Conservation (phyloP, 2,888 invertebrate genomes). For the Troides aeacus region DNA sequence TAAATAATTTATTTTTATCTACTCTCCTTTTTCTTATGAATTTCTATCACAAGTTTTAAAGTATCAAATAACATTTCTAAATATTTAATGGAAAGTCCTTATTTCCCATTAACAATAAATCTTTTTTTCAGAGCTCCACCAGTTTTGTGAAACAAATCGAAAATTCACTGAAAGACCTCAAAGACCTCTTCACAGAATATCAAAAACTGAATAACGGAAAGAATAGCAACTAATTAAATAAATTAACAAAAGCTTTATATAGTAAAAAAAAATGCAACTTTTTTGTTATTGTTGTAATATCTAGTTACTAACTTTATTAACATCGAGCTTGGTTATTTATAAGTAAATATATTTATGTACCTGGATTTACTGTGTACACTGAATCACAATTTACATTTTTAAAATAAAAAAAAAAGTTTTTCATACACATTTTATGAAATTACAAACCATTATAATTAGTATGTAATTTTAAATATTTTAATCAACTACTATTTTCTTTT, state of each 20-base stretch:
- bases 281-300: constrained; percentile 45
- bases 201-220: constrained; percentile 66
- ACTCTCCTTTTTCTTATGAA: not conserved
- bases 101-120: not conserved
- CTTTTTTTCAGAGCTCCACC: constrained; percentile 85
- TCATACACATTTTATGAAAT: constrained; percentile 9
- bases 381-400: constrained; percentile 19
- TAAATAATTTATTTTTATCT: not conserved
- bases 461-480: not conserved
- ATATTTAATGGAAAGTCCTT: not conserved
- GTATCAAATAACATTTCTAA: not conserved
- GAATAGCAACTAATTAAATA: constrained; percentile 42
- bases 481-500: not conserved
- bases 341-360: constrained; percentile 17
- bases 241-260: constrained; percentile 32
- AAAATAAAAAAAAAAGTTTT: constrained; percentile 1
- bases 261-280: constrained; percentile 35
- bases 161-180: constrained; percentile 85
- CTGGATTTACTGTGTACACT: constrained; percentile 8
- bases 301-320: constrained; percentile 33
- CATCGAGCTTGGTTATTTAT: constrained; percentile 19
- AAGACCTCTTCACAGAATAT: constrained; percentile 82
- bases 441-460: constrained; percentile 4
- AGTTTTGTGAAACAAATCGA: constrained; percentile 88
- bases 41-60: not conserved